phyloP scores from a whole-genome alignment of 2,113 vertebrate species.

The Rhagologus leucostigma region DNA sequence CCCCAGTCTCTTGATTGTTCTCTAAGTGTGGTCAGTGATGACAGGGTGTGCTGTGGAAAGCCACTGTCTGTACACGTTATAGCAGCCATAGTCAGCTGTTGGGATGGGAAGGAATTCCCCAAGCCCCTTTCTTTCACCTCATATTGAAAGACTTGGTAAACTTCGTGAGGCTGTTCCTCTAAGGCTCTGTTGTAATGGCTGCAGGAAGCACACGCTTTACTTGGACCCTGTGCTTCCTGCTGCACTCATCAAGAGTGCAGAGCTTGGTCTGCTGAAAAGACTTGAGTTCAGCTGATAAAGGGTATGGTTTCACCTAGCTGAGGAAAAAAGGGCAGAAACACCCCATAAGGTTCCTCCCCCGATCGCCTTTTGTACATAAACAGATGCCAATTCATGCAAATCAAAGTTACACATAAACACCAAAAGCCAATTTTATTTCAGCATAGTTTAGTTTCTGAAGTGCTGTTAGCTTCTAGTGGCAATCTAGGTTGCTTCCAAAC shows the following conservation, averaged over 20 bases:
- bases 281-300: neutral
- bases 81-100: neutral
- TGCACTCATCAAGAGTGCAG: neutral
- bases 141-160: neutral
- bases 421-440: neutral
- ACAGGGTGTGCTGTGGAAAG: neutral
- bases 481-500: slow-evolving; percentile 4
- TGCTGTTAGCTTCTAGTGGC: neutral
- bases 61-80: neutral
- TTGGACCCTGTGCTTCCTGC: neutral
- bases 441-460: neutral
- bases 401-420: neutral
- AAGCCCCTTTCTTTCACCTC: neutral
- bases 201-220: neutral
- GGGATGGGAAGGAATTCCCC: neutral
- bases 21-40: neutral
- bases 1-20: neutral
- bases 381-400: neutral
- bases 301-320: neutral
- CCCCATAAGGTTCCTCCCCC: too few species aligned
- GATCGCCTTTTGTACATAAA: neutral
- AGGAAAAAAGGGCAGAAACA: neutral
- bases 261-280: neutral
- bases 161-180: neutral
- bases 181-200: neutral